A percentile compares a stretch with the other conserved stretches of the same genome.
phyloP scores from a whole-genome alignment of 1,140 invertebrate species.

The Apis florea region DNA sequence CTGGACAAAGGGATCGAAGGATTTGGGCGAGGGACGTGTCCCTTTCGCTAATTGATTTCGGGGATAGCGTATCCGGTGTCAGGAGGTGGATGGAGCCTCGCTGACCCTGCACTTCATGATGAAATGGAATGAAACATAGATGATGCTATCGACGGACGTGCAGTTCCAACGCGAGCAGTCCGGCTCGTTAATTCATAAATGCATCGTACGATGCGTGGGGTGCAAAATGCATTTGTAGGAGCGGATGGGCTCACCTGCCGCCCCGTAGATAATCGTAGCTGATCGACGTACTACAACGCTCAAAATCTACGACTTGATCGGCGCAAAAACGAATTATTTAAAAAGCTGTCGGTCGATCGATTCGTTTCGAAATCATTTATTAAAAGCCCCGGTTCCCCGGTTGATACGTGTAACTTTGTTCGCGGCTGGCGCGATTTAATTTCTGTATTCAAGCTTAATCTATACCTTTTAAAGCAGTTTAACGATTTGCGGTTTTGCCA shows the following conservation, averaged over 20 bases:
- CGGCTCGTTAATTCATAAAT: slow-evolving; percentile 73
- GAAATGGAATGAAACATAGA: slow-evolving; percentile 76
- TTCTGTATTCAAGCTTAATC: slow-evolving; percentile 12
- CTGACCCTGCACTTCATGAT: slow-evolving; percentile 68
- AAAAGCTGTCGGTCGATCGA: slow-evolving; percentile 15
- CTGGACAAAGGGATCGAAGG: slow-evolving; percentile 63
- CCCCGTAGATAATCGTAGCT: slow-evolving; percentile 46
- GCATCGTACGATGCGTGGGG: slow-evolving; percentile 55
- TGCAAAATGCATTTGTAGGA: slow-evolving; percentile 66
- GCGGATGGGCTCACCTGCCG: slow-evolving; percentile 45
- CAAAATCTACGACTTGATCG: slow-evolving; percentile 31
- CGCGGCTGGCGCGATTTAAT: slow-evolving; percentile 27
- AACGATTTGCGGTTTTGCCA: slow-evolving; percentile 19
- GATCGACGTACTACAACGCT: not conserved
- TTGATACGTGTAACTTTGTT: slow-evolving; percentile 23
- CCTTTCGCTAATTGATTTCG: slow-evolving; percentile 67
- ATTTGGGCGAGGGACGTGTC: slow-evolving; percentile 61
- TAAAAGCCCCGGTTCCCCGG: slow-evolving; percentile 11
- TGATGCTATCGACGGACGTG: slow-evolving; percentile 68
- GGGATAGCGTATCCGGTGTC: slow-evolving; percentile 50
- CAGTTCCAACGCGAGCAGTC: slow-evolving; percentile 28
- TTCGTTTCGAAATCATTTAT: slow-evolving; percentile 23
- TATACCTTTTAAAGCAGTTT: not conserved
- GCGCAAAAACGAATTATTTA: slow-evolving; percentile 39
- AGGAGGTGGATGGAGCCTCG: slow-evolving; percentile 52